Evolutionary conservation across 2,113 vertebrate genomes (phyloP), one percentile per base, ranked within the genome.

Genomic region (Rhabdomys dilectus): DNA sequence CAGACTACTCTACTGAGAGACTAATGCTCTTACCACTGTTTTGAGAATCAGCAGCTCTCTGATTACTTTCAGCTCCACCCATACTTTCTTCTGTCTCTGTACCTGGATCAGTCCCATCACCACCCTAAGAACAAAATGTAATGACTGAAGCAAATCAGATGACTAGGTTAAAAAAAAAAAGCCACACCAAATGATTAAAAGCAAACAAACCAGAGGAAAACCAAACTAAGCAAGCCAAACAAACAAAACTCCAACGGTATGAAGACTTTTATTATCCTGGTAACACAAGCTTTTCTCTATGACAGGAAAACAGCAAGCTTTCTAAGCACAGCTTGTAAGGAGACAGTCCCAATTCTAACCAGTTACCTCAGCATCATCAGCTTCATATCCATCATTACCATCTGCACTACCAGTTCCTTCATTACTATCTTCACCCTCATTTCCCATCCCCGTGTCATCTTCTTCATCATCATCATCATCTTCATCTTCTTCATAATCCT

Each of bases 51-150:
- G 99, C 99, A 85, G 99, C 98, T 92, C 99, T 99, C 95, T 99
- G 99, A 98, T 98, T 99, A 98, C 99, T 99, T 98, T 99, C 99
- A 7, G 98, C 98, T 95, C 99, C 99, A 97, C 99, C 99, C 97
- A 99, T 97, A 98, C 99, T 99, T 97, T 99, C 99, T 98, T 99
- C 99, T 1, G 99, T 99, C 98, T 99, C 99, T 24, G 99, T 99
- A 95, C 99, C 99, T 2, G 99, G 99, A 96, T 99, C 99, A 15
- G 99, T 99, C 92, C 99, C 99, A 48, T 99, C 99, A 97, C 99
- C 99, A 95, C 99, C 99, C 99, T 99, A 91, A 96, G 95, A 90
- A 84, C 31, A 98, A 48, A 95, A 95, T 22, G 1, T 76, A 2
- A 70, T 15, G 24, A 96, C 13, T 70, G n/a, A 94, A 97, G 73